Conservation (phyloP, 2,888 invertebrate genomes). For the Lycaena phlaeas region DNA sequence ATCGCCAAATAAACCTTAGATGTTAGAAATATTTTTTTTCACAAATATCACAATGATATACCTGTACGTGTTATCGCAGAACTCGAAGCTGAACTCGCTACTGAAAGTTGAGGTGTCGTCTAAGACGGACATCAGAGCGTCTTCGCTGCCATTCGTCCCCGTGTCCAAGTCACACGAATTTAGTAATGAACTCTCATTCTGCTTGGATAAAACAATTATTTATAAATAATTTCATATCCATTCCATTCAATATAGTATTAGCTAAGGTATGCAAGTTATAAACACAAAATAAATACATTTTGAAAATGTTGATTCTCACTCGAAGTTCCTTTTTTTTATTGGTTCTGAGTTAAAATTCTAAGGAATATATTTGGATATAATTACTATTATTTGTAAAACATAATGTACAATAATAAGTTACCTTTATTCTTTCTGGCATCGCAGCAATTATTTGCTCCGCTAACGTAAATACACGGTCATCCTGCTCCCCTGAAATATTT, state of each 20-base stretch:
- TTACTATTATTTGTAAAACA: no score
- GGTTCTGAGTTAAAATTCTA: no score
- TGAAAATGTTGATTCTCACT: no score
- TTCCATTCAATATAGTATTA: no score
- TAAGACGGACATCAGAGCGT: conserved; percentile 80
- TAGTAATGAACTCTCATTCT: conserved; percentile 82
- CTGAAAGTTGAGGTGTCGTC: conserved; percentile 74
- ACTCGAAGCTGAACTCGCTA: conserved; percentile 86
- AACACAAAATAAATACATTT: no score
- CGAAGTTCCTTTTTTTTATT: no score
- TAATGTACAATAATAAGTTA: conserved; percentile 41
- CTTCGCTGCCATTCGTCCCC: conserved; percentile 76
- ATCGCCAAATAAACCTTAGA: no score
- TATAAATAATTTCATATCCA: no score
- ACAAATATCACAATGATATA: no score
- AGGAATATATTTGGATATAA: no score
- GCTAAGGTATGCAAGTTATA: no score
- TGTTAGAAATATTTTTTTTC: no score
- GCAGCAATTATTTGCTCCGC: conserved; percentile 99
- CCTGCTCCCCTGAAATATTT: conserved; percentile 86
- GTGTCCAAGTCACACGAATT: conserved; percentile 51
- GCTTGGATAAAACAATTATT: neutral
- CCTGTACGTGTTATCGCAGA: conserved; percentile 88
- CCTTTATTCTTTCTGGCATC: conserved; percentile 97
- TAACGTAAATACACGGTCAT: conserved; percentile 91